Percentiles rank a stretch among this genome's conserved stretches.
phyloP scores from a whole-genome alignment of 2,888 invertebrate species.

The Caradrina clavipalpis region DNA sequence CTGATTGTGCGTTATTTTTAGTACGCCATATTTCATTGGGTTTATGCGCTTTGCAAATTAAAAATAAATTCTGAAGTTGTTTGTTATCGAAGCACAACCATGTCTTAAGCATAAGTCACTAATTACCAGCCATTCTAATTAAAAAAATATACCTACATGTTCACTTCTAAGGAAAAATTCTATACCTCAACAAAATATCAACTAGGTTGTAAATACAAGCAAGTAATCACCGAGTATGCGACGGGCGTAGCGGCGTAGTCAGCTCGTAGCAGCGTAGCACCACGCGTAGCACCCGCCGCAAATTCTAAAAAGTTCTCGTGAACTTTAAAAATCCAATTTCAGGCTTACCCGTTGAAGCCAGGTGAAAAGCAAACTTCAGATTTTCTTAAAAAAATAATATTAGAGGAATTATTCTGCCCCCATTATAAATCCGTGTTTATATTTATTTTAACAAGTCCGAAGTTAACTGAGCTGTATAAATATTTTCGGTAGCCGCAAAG shows the following conservation, averaged over 20 bases:
- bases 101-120: too few species aligned
- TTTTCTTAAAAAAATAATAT: conserved; percentile 24
- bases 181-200: too few species aligned
- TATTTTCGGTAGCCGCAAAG: conserved; percentile 11
- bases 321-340: neutral
- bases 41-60: too few species aligned
- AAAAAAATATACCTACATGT: too few species aligned
- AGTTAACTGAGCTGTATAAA: neutral
- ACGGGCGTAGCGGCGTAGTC: neutral
- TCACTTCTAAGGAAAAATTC: too few species aligned
- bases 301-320: too few species aligned
- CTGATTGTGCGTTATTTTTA: too few species aligned
- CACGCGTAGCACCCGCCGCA: neutral
- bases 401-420: neutral
- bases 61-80: too few species aligned
- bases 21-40: too few species aligned
- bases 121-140: too few species aligned
- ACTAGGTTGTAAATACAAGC: neutral
- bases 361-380: neutral
- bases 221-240: neutral
- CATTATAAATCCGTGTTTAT: conserved; percentile 22
- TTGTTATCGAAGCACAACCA: too few species aligned
- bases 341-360: neutral
- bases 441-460: conserved; percentile 17
- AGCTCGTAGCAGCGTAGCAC: conserved; percentile 13